These are phyloP conservation scores for Polyergus mexicanus DNA, from an alignment of 1,140 invertebrate species.

Conservation along the genomic window DNA sequence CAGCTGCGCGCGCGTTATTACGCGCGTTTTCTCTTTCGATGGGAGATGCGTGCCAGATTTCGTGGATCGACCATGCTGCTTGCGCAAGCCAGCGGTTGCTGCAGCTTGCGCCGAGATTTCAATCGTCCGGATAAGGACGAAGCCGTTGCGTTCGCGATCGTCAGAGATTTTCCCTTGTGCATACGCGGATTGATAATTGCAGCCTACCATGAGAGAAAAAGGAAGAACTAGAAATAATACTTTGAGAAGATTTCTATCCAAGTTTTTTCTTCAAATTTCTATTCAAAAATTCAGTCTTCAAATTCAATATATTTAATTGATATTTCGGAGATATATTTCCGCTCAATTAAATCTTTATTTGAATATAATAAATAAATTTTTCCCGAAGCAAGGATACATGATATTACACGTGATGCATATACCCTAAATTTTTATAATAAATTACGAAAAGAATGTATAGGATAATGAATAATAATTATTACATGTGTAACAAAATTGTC, in stretches of 20 bases:
- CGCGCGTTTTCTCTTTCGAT: slow-evolving; percentile 72
- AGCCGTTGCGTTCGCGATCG: background rate
- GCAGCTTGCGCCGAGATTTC: slow-evolving; percentile 42
- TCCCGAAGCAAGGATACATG: background rate
- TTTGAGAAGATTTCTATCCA: background rate
- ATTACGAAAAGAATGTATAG: too few relatives aligned
- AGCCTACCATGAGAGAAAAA: background rate
- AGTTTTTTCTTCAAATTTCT: background rate
- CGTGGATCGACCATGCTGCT: slow-evolving; percentile 27
- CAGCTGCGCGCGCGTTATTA: slow-evolving; percentile 68
- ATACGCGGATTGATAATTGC: too few relatives aligned
- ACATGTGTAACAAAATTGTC: too few relatives aligned
- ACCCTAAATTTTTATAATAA: too few relatives aligned
- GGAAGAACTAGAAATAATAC: too few relatives aligned
- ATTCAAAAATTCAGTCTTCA: too few relatives aligned
- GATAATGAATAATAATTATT: too few relatives aligned
- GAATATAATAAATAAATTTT: background rate
- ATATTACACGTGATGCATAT: background rate
- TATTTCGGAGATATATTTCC: background rate
- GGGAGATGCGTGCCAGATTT: slow-evolving; percentile 64
- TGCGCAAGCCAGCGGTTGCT: slow-evolving; percentile 47
- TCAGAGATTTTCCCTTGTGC: background rate
- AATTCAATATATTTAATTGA: background rate
- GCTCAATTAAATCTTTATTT: background rate
- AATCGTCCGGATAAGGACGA: slow-evolving; percentile 18